phyloP scores from a whole-genome alignment of 2,888 invertebrate genomes.

The Eilema caniola region DNA sequence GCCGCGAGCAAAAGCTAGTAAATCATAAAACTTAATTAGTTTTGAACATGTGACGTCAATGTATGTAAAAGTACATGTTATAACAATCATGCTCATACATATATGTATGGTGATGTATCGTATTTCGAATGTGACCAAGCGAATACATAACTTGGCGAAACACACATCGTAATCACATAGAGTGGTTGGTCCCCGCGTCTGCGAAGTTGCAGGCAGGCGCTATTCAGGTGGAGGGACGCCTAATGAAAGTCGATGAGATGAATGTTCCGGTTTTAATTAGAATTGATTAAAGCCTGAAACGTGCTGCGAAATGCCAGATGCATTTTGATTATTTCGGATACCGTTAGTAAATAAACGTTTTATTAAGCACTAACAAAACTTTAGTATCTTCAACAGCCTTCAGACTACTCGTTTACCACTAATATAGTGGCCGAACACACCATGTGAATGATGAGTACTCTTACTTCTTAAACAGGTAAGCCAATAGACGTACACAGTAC shows the following conservation, averaged over 20 bases:
- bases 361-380: background rate
- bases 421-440: background rate
- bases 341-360: background rate
- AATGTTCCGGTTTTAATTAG: constrained; percentile 75
- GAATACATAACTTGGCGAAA: constrained; percentile 47
- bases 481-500: background rate
- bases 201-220: constrained; percentile 63
- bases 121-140: constrained; percentile 24
- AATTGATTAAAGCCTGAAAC: constrained; percentile 66
- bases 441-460: background rate
- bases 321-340: constrained; percentile 7
- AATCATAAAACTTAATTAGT: background rate
- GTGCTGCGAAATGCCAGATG: constrained; percentile 9
- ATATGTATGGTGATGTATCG: constrained; percentile 2
- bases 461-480: background rate
- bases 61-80: background rate
- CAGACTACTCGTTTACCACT: background rate
- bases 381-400: background rate
- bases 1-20: too few species aligned
- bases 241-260: constrained; percentile 76
- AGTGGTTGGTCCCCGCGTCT: constrained; percentile 49
- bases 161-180: constrained; percentile 38
- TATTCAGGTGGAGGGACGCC: constrained; percentile 70
- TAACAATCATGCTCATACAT: background rate
- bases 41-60: too few species aligned